Base-by-base conservation (phyloP, 2,113 vertebrate species). In the Microcebus tavaratra region DNA sequence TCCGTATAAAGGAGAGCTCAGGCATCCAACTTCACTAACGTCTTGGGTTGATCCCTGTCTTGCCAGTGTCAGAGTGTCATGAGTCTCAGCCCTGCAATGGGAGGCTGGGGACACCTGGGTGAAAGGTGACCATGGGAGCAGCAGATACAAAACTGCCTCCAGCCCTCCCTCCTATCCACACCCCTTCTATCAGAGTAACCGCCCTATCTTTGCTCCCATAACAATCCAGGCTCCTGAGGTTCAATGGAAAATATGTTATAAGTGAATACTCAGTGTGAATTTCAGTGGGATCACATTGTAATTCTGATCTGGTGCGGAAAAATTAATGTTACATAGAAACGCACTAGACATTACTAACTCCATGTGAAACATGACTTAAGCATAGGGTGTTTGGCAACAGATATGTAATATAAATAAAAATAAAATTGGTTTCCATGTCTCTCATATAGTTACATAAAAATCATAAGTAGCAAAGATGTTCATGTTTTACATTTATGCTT, bases 391-490 rank as follows among this genome's bases (percentile, higher is more conserved):
- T 83, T 96, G 87, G 83, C 89, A 96, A 97, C 68, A 94, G 86
- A 90, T 96, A 95, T 96, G 65, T 70, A 91, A 72, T 45, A 55
- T 31, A 80, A 95, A 65, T 95, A 91, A 96, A 97, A 97, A 97
- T 97, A 92, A 96, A 97, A 88, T 36, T 93, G 79, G 93, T 97
- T 97, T 94, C 91, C 72, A 81, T 94, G 93, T 95, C 93, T 97
- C 45, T 93, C 45, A 13, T 89, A 87, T 7, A 91, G 91, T 97
- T 97, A 95, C 68, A 93, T 96, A 97, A 97, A 97, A 96, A 61
- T 84, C 36, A 8, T 70, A 94, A 96, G 89, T 20, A 95, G 75
- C 42, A 93, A 94, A 95, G 78, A 76, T 75, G 23, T 70, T 93
- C 68, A 27, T n/a, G 68, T 73, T 91, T 91, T 94, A 94, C 75